These are phyloP conservation scores for Octonoba sinensis DNA, from an alignment of 2,888 invertebrate species.

Conservation along the genomic window DNA sequence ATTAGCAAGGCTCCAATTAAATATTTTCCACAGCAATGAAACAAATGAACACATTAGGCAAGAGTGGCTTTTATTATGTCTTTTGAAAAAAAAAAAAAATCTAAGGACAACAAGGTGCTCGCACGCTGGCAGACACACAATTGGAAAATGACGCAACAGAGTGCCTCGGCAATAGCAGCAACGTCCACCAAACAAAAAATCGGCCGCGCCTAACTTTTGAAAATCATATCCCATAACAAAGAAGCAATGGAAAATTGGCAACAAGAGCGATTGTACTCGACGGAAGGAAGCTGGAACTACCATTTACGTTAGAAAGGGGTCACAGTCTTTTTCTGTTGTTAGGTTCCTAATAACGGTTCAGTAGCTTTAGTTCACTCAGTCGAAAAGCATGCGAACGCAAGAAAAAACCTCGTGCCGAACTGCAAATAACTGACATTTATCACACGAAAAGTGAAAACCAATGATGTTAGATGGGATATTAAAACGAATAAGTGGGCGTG, in stretches of 20 bases:
- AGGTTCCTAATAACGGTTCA: slow-evolving; percentile 45
- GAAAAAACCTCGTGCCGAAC: background rate
- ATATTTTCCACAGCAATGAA: no score
- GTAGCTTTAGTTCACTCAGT: slow-evolving; percentile 8
- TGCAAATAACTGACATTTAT: slow-evolving; percentile 22
- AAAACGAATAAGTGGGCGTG: background rate
- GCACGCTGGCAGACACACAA: background rate
- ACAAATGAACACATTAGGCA: no score
- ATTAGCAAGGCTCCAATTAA: no score
- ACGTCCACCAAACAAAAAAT: slow-evolving; percentile 9
- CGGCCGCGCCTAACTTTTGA: slow-evolving; percentile 14
- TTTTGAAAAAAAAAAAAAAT: slow-evolving; percentile 11
- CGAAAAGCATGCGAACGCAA: background rate
- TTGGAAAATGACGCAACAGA: slow-evolving; percentile 9
- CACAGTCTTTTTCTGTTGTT: slow-evolving; percentile 1
- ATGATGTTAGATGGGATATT: background rate
- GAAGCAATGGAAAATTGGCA: background rate
- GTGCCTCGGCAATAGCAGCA: background rate
- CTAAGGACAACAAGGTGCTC: no score
- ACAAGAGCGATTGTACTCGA: background rate
- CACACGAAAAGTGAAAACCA: slow-evolving; percentile 37
- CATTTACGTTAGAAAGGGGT: background rate
- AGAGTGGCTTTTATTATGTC: background rate
- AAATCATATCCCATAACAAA: slow-evolving; percentile 1
- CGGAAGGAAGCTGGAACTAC: slow-evolving; percentile 10